These are phyloP conservation scores for Zaprionus camerounensis DNA, from an alignment of 1,140 invertebrate species.

Conservation along the genomic window DNA sequence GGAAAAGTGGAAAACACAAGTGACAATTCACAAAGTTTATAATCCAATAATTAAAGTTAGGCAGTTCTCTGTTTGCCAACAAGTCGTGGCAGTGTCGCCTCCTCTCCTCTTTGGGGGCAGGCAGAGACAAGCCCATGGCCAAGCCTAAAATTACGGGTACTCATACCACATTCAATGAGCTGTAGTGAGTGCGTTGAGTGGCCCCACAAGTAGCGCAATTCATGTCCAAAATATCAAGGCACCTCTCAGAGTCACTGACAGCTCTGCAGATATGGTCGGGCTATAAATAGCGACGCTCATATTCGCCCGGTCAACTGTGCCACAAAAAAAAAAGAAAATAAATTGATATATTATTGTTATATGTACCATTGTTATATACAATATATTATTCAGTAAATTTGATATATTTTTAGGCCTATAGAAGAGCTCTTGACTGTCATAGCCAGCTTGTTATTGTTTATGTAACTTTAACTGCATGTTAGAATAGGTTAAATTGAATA, in stretches of 20 bases:
- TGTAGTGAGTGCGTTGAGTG: conserved; percentile 15
- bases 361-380: too few relatives aligned
- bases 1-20: not conserved
- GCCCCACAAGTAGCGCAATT: conserved; percentile 45
- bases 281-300: conserved; percentile 36
- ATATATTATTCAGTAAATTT: too few relatives aligned
- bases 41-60: not conserved
- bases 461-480: too few relatives aligned
- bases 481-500: too few relatives aligned
- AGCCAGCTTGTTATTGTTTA: not conserved
- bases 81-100: not conserved
- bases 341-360: not conserved
- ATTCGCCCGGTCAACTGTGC: not conserved
- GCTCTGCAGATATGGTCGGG: conserved; percentile 3
- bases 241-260: conserved; percentile 24
- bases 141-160: conserved; percentile 20
- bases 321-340: not conserved
- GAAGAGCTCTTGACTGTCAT: not conserved
- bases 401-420: not conserved
- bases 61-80: not conserved
- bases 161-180: conserved; percentile 14
- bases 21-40: not conserved
- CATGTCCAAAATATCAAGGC: conserved; percentile 39
- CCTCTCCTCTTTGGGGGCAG: too few relatives aligned
- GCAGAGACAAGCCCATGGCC: conserved; percentile 4